Conservation (phyloP, 2,888 invertebrate species). For the Brachyopa scutellaris region DNA sequence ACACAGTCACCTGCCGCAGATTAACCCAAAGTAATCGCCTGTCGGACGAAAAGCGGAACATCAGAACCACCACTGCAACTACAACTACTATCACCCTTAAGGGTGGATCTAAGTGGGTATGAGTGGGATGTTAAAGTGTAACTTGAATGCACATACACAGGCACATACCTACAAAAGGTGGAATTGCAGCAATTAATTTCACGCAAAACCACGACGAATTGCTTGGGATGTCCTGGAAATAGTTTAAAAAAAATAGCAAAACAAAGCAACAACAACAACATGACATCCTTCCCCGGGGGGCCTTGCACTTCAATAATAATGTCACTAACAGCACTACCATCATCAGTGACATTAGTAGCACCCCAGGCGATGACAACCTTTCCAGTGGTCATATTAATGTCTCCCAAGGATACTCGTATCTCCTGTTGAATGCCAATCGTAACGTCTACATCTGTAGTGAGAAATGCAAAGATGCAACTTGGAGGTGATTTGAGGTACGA, state of each 20-base stretch:
- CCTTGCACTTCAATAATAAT: conserved; percentile 41
- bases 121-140: conserved; percentile 40
- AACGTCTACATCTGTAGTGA: background rate
- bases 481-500: too few relatives aligned
- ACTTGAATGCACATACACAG: background rate
- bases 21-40: conserved; percentile 63
- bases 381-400: conserved; percentile 54
- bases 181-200: conserved; percentile 55
- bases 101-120: conserved; percentile 18
- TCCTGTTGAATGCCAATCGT: conserved; percentile 58
- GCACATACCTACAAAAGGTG: background rate
- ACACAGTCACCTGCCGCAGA: conserved; percentile 47
- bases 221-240: conserved; percentile 7
- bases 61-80: conserved; percentile 11
- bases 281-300: background rate
- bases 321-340: conserved; percentile 6
- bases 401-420: conserved; percentile 46
- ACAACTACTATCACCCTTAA: conserved; percentile 7
- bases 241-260: background rate
- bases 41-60: conserved; percentile 33
- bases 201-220: conserved; percentile 32
- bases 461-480: too few relatives aligned
- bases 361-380: conserved; percentile 29
- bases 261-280: conserved; percentile 36
- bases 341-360: conserved; percentile 27